Evolutionary conservation across 2,113 vertebrate genomes (phyloP), one percentile per base, ranked within the genome.

Genomic region (Phrynocephalus versicolor): DNA sequence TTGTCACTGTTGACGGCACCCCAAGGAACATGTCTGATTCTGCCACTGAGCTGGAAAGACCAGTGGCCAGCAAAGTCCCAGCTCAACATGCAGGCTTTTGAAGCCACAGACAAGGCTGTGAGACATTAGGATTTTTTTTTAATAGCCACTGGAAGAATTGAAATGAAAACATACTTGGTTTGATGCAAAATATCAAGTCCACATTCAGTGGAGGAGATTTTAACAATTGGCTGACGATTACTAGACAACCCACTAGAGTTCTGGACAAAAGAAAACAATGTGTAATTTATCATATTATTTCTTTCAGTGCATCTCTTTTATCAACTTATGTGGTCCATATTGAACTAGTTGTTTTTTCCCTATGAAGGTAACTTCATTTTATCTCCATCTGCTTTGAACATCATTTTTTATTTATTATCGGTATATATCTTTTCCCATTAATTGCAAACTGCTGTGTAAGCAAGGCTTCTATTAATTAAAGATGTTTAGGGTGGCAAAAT

Each of bases 291-390:
- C 72, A 15, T 79, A 45, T 39, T 88, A 85, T 83, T 91, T 88
- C 90, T 82, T 51, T 85, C 79, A 67, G 25, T 84, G 92, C 85
- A 87, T 90, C 91, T 88, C 92, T 95, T 93, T 85, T 89, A 82
- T 86, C 94, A 88, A 85, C 87, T 87, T 87, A 91, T 94, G 95
- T 96, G 95, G 95, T 94, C 94, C 95, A 94, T 95, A 94, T 95
- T 96, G 94, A 95, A 94, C 84, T 92, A 93, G 95, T 94, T 95
- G 83, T 51, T 60, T 84, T 51, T 89, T 86, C 76, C 87, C 0
- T 80, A 64, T 72, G 72, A 92, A 90, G 82, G 82, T 83, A 93
- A 91, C 89, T 89, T 87, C 84, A 69, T 16, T 33, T 90, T 89
- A 85, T 85, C 57, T 85, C 78, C 88, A 89, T 93, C 88, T 93